Conservation (phyloP, 1,140 invertebrate species). For the Cylas formicarius region DNA sequence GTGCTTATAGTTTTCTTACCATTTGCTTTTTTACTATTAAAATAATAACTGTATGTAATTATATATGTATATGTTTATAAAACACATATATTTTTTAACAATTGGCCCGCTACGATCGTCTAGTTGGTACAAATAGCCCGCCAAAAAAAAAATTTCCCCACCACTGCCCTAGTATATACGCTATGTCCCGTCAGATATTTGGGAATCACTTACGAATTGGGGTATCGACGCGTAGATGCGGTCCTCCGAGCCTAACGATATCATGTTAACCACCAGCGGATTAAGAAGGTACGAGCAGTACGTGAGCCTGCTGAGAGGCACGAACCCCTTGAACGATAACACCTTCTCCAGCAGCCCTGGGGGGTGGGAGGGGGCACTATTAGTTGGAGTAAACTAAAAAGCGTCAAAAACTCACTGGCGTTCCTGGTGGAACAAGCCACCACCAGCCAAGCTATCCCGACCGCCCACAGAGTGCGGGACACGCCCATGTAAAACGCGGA, state of each 20-base stretch:
- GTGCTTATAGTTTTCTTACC: no score
- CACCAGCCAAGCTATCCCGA: slow-evolving; percentile 46
- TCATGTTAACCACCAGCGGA: slow-evolving; percentile 37
- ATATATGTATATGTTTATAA: no score
- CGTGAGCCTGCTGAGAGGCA: slow-evolving; percentile 46
- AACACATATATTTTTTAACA: no score
- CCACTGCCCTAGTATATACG: no score
- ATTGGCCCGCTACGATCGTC: no score
- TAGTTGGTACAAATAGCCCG: no score
- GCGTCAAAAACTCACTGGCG: slow-evolving; percentile 32
- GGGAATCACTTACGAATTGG: slow-evolving; percentile 26
- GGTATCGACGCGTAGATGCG: slow-evolving; percentile 20
- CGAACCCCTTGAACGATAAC: slow-evolving; percentile 42
- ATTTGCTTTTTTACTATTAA: no score
- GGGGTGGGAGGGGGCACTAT: slow-evolving; percentile 1
- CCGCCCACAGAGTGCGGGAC: slow-evolving; percentile 44
- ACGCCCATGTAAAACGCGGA: slow-evolving; percentile 42
- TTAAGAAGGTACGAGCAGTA: slow-evolving; percentile 48
- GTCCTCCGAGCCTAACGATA: slow-evolving; percentile 22
- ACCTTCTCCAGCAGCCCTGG: slow-evolving; percentile 40
- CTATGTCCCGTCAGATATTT: no score
- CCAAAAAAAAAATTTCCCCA: no score
- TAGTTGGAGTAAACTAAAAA: not conserved
- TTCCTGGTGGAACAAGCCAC: slow-evolving; percentile 46
- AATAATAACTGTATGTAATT: no score